Conservation (phyloP, 92 coral and sea anemone species). For the Galaxea fascicularis region DNA sequence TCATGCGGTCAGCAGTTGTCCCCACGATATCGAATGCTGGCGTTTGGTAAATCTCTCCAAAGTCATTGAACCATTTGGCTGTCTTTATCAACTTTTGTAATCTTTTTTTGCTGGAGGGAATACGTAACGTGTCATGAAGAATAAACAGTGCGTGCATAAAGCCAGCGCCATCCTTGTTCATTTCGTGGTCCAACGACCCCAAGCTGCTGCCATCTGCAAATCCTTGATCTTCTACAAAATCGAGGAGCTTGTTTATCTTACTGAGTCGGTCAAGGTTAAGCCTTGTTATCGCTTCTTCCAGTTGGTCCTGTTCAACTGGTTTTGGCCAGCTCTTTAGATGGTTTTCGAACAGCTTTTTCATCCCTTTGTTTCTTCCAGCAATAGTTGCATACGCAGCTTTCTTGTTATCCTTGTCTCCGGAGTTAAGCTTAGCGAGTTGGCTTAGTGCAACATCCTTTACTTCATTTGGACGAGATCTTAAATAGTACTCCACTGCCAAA, state of each 20-base stretch:
- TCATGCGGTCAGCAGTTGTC: constrained; percentile 85
- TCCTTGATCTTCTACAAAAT: constrained; percentile 65
- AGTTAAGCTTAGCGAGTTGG: constrained; percentile 24
- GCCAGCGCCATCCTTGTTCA: constrained; percentile 73
- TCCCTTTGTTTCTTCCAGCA: constrained; percentile 34
- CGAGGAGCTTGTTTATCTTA: constrained; percentile 47
- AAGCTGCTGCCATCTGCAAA: constrained; percentile 75
- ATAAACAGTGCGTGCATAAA: constrained; percentile 72
- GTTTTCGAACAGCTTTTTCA: neutral
- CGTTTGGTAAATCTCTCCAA: constrained; percentile 80
- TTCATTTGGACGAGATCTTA: constrained; percentile 60
- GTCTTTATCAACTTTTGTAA: constrained; percentile 44
- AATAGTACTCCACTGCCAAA: constrained; percentile 59
- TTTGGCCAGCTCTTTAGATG: neutral
- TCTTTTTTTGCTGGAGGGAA: constrained; percentile 12
- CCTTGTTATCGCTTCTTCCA: constrained; percentile 2
- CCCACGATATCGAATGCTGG: constrained; percentile 53
- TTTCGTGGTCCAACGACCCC: constrained; percentile 69
- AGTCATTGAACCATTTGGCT: constrained; percentile 82
- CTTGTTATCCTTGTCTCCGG: neutral
- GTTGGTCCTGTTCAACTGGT: neutral
- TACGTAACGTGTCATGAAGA: constrained; percentile 36
- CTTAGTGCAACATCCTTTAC: constrained; percentile 8
- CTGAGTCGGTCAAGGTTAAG: constrained; percentile 45
- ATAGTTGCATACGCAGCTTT: constrained; percentile 14